Evolutionary conservation across 2,113 vertebrate species (phyloP).

Genomic region (Neofelis nebulosa): DNA sequence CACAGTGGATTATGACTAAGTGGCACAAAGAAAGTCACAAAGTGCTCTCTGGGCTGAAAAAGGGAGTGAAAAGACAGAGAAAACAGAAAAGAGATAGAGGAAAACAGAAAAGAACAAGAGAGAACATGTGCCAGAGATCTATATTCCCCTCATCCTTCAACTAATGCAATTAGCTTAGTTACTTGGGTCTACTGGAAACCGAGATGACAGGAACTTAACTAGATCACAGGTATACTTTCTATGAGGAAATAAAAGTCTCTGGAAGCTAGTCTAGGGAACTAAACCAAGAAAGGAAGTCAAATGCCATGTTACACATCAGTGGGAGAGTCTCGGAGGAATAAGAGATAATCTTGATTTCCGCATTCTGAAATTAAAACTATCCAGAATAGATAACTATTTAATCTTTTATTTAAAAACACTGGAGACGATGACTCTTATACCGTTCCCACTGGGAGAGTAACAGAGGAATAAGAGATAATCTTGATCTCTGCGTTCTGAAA

Average conservation of each 20-base stretch:
- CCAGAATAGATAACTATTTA: neutral
- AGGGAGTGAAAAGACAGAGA: neutral
- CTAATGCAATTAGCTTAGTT: neutral
- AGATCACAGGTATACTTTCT: slow-evolving; percentile 20
- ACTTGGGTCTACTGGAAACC: neutral
- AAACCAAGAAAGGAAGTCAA: neutral
- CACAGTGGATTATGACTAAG: neutral
- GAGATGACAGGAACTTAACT: neutral
- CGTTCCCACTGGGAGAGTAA: neutral
- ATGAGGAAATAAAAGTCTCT: neutral
- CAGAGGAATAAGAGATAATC: slow-evolving; percentile 3
- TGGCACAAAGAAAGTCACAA: neutral
- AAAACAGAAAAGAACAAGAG: neutral
- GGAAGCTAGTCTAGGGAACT: neutral
- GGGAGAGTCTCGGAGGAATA: neutral
- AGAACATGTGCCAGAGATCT: neutral
- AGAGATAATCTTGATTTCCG: neutral
- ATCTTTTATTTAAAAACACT: slow-evolving; percentile 13
- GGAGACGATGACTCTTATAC: neutral
- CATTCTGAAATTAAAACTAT: slow-evolving; percentile 18
- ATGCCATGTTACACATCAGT: neutral
- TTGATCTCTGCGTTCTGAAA: neutral
- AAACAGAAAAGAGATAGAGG: neutral
- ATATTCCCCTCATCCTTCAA: neutral
- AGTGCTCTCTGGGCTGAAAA: neutral